Percentiles rank a stretch among this genome's conserved stretches.
Conservation (phyloP, 64 coral and sea anemone species). For the Porites lutea region DNA sequence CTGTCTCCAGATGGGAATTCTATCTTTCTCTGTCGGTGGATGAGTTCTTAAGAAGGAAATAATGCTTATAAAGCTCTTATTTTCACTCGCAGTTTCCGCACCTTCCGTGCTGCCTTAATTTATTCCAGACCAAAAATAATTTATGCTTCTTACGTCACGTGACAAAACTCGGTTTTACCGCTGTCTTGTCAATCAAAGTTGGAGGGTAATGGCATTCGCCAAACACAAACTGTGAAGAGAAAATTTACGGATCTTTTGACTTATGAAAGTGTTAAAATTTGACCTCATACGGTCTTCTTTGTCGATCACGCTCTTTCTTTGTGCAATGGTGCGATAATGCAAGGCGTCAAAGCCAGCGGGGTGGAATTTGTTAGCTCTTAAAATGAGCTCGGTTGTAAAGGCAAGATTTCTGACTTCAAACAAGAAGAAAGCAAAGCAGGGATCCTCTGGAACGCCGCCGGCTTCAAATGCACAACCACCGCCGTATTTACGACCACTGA, state of each 20-base stretch:
- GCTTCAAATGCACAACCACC: constrained; percentile 60
- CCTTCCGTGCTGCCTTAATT: not conserved
- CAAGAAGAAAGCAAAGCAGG: constrained; percentile 67
- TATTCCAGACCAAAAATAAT: not conserved
- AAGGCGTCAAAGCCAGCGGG: constrained; percentile 50
- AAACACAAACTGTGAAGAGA: not conserved
- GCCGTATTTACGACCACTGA: constrained; percentile 70
- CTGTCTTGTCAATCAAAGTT: constrained; percentile 37
- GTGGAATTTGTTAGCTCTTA: constrained; percentile 40
- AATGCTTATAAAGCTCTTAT: too few relatives aligned
- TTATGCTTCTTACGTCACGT: constrained; percentile 11
- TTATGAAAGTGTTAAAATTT: constrained; percentile 59
- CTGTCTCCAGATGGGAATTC: too few relatives aligned
- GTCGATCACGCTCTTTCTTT: constrained; percentile 36
- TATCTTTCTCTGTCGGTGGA: too few relatives aligned
- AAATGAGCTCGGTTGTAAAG: constrained; percentile 67
- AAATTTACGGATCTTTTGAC: constrained; percentile 37
- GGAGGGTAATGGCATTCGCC: constrained; percentile 32
- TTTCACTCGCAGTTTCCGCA: too few relatives aligned
- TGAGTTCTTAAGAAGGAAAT: too few relatives aligned
- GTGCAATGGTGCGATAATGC: constrained; percentile 57
- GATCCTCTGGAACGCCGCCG: constrained; percentile 22
- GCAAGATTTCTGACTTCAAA: constrained; percentile 85
- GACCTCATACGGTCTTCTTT: constrained; percentile 66
- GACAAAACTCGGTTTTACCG: not conserved